These are phyloP conservation scores for Myotis brandtii DNA, from an alignment of 2,113 vertebrate genomes.

Conservation along the genomic window DNA sequence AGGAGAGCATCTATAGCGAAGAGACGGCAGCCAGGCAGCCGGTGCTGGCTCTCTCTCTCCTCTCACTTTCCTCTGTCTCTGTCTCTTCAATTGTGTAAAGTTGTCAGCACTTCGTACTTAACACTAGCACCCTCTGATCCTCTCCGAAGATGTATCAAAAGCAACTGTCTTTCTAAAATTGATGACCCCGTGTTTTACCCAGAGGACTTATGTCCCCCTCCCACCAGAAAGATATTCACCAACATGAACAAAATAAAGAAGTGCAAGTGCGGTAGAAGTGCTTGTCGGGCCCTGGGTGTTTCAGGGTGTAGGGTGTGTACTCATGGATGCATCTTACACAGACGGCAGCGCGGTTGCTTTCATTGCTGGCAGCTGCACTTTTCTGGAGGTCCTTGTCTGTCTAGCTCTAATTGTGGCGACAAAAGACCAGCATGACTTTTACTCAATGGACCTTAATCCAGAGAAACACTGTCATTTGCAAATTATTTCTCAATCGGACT, in stretches of 20 bases:
- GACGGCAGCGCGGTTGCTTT: background rate
- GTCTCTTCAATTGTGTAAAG: background rate
- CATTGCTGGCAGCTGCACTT: background rate
- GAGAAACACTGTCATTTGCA: conserved; percentile 49
- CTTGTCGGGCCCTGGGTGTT: background rate
- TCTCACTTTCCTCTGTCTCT: background rate
- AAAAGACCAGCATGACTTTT: conserved; percentile 47
- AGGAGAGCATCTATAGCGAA: background rate
- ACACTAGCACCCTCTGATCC: background rate
- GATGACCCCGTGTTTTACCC: background rate
- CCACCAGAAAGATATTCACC: background rate
- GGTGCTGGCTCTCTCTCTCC: background rate
- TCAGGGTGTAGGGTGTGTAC: background rate
- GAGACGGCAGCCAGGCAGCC: background rate
- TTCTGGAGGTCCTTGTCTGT: conserved; percentile 35
- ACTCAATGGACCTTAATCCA: conserved; percentile 46
- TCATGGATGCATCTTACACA: background rate
- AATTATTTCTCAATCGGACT: conserved; percentile 59
- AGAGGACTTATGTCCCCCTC: background rate
- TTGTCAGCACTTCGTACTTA: background rate
- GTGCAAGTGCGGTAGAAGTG: background rate
- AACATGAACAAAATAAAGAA: background rate
- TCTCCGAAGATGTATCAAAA: background rate
- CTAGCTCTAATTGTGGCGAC: conserved; percentile 13
- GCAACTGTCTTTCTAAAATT: background rate